A percentile compares a stretch with the other conserved stretches of the same genome.
Conservation (phyloP, 2,113 vertebrate genomes). For the Suncus etruscus region DNA sequence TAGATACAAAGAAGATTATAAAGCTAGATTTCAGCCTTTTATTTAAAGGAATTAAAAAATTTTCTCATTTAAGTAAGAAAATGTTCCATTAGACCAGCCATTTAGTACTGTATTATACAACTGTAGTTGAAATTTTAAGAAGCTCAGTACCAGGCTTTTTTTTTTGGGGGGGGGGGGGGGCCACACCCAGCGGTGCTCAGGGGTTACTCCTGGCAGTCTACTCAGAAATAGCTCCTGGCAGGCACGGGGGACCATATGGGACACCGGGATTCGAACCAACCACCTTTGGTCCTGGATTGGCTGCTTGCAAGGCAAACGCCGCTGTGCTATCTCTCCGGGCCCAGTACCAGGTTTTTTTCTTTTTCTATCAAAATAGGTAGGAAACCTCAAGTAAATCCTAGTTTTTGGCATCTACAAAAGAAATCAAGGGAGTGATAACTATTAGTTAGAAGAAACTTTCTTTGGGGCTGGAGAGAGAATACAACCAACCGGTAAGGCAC, state of each 20-base stretch:
- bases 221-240: too few relatives aligned
- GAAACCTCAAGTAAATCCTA: conserved; percentile 7
- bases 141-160: background rate
- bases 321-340: too few relatives aligned
- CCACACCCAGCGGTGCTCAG: too few relatives aligned
- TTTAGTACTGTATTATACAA: conserved; percentile 21
- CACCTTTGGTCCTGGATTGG: too few relatives aligned
- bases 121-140: conserved; percentile 39
- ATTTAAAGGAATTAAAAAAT: conserved; percentile 6
- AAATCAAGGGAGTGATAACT: background rate
- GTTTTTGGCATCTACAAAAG: conserved; percentile 32
- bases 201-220: too few relatives aligned
- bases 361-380: background rate
- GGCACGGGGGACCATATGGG: too few relatives aligned
- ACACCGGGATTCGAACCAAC: too few relatives aligned
- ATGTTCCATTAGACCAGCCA: background rate
- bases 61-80: conserved; percentile 11
- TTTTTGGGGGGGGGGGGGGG: too few relatives aligned
- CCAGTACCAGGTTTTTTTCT: background rate
- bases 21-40: conserved; percentile 20
- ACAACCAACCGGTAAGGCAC: too few relatives aligned
- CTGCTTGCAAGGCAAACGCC: too few relatives aligned
- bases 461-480: background rate
- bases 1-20: background rate
- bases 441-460: background rate